Percentiles rank a stretch among this genome's conserved stretches.
Conservation (phyloP, 2,113 vertebrate genomes). For the Castor canadensis region DNA sequence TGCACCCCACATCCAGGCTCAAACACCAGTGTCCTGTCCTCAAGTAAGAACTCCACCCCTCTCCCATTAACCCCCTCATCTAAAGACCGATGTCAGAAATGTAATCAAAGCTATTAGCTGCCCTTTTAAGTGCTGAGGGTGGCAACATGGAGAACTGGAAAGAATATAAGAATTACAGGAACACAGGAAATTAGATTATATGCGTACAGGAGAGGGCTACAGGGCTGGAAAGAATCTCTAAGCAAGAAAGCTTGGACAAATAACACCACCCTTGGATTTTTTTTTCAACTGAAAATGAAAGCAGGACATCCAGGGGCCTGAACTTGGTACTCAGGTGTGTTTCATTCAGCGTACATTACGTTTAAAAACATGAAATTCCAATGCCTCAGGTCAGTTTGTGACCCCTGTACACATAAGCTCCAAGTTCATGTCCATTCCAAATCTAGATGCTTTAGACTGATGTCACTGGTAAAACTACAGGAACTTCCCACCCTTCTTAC, state of each 20-base stretch:
- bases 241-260: neutral
- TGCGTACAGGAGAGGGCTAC: neutral
- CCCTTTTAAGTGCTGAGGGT: neutral
- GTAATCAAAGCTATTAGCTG: conserved; percentile 67
- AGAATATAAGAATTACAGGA: neutral
- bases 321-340: neutral
- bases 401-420: neutral
- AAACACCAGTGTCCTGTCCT: neutral
- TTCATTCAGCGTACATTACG: neutral
- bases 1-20: neutral
- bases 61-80: neutral
- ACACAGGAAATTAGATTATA: neutral
- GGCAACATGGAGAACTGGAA: neutral
- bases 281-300: conserved; percentile 11
- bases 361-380: neutral
- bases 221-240: neutral
- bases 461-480: neutral
- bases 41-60: conserved; percentile 34
- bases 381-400: neutral
- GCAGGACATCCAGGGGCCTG: neutral
- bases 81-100: neutral
- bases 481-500: neutral
- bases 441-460: neutral
- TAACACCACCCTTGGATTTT: neutral
- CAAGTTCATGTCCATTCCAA: neutral